Evolutionary conservation across 2,888 invertebrate species (phyloP), one percentile per base, ranked within the genome.

Genomic region (Philereme transversata): DNA sequence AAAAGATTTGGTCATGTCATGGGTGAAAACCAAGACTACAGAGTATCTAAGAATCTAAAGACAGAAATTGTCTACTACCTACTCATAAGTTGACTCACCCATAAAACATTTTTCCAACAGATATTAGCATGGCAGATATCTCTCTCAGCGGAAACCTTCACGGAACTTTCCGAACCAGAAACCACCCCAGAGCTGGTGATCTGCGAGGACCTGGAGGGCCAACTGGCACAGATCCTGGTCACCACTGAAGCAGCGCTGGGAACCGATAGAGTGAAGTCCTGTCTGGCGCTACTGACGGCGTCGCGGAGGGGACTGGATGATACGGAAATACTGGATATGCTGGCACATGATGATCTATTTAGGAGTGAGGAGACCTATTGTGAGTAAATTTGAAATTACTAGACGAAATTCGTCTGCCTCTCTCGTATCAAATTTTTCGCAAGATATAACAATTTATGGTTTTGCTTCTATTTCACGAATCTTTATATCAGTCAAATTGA

Each of bases 271-370:
- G 95, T 96, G 10, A 94, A 94, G 77, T 91, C 93, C 53, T 94
- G 96, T 55, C 87, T 97, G 43, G 94, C 96, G 3, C 93, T 97
- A 63, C 88, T 97, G 60, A 94, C 96, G 0, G 95, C 96, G 4
- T 94, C 97, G 5, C 94, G 96, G 57, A 94, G 96, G 78, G 97
- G 97, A 3, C 91, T 97, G 49, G 95, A 96, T 22, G 96, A 97
- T 77, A 95, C 96, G 4, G 97, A 98, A 90, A 95, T 97, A 83
- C 87, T 96, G 74, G 96, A 95, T 75, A 84, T 95, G 65, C 75
- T 96, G 63, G 94, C 95, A 0, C 94, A 94, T 72, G 94, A 95
- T 73, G 91, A 94, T 45, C 88, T 92, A 68, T 95, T 95, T 68
- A 93, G 95, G 67, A 94, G 94, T 67, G 92, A 93, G 58, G 93